Evolutionary conservation across 2,797 vertebrate genomes (phyloP).

Genomic region (Anguilla marmorata): DNA sequence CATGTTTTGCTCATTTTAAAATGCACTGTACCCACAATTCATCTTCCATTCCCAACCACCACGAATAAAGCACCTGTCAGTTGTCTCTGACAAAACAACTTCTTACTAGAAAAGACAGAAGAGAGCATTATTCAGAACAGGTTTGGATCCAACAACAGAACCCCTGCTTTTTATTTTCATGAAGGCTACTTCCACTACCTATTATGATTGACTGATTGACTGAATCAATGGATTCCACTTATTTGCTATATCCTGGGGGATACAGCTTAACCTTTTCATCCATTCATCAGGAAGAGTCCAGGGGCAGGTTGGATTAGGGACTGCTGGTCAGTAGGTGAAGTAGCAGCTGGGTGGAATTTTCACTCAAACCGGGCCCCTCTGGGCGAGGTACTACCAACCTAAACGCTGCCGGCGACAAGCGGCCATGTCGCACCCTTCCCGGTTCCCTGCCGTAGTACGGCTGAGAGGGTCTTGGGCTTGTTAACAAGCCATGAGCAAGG

Average conservation of each 20-base stretch:
- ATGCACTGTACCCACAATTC: neutral
- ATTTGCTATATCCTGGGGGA: too few relatives aligned
- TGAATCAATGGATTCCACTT: neutral
- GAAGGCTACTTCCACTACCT: neutral
- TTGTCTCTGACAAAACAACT: neutral
- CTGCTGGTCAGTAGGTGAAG: too few relatives aligned
- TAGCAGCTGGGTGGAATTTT: too few relatives aligned
- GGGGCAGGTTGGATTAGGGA: too few relatives aligned
- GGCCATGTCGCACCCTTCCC: too few relatives aligned
- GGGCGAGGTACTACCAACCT: too few relatives aligned
- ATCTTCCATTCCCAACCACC: slow-evolving; percentile 19
- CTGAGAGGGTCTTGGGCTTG: too few relatives aligned
- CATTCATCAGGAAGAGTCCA: neutral
- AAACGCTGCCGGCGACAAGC: too few relatives aligned
- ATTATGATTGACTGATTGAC: neutral
- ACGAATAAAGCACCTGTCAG: neutral
- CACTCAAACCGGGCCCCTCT: too few relatives aligned
- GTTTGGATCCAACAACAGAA: neutral
- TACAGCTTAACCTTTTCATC: too few relatives aligned
- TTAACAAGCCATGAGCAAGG: neutral
- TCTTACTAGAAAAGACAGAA: neutral
- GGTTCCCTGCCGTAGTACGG: too few relatives aligned
- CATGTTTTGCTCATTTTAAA: neutral
- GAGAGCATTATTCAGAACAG: neutral
- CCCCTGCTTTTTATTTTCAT: neutral